These are phyloP conservation scores for Bombus ignitus DNA, from an alignment of 1,140 invertebrate species.

Conservation along the genomic window DNA sequence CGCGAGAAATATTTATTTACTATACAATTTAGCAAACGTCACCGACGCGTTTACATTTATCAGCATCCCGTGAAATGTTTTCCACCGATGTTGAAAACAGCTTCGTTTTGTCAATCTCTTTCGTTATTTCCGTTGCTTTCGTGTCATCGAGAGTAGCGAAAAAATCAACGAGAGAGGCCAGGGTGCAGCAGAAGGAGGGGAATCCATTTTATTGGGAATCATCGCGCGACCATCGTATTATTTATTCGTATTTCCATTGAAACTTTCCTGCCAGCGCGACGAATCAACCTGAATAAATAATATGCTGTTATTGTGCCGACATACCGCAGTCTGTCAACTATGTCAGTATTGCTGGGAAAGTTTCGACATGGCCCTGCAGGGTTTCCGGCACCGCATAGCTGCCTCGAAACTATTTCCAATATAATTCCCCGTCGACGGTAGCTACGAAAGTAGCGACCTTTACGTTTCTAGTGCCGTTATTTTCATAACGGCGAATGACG, in stretches of 20 bases:
- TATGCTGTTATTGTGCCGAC: slow-evolving; percentile 59
- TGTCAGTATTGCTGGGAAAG: slow-evolving; percentile 42
- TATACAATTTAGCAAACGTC: slow-evolving; percentile 1
- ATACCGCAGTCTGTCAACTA: slow-evolving; percentile 49
- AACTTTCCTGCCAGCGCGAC: slow-evolving; percentile 38
- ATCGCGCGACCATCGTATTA: slow-evolving; percentile 43
- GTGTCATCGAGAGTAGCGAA: neutral
- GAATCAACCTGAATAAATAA: slow-evolving; percentile 58
- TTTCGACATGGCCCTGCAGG: slow-evolving; percentile 41
- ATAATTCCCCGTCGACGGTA: slow-evolving; percentile 58
- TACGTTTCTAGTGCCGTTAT: slow-evolving; percentile 56
- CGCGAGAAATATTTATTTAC: neutral
- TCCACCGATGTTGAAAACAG: neutral
- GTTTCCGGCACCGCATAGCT: slow-evolving; percentile 39
- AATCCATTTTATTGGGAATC: slow-evolving; percentile 26
- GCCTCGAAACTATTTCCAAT: slow-evolving; percentile 66
- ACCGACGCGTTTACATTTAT: neutral
- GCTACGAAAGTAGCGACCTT: slow-evolving; percentile 45
- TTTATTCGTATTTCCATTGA: slow-evolving; percentile 55
- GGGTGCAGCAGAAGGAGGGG: neutral
- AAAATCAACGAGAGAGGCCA: neutral
- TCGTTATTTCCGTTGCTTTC: neutral
- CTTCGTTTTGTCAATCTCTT: neutral
- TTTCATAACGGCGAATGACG: slow-evolving; percentile 65
- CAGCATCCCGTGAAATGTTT: neutral